Base-by-base conservation (phyloP, 2,888 invertebrate genomes). In the Hermaeophaga mercurialis region DNA sequence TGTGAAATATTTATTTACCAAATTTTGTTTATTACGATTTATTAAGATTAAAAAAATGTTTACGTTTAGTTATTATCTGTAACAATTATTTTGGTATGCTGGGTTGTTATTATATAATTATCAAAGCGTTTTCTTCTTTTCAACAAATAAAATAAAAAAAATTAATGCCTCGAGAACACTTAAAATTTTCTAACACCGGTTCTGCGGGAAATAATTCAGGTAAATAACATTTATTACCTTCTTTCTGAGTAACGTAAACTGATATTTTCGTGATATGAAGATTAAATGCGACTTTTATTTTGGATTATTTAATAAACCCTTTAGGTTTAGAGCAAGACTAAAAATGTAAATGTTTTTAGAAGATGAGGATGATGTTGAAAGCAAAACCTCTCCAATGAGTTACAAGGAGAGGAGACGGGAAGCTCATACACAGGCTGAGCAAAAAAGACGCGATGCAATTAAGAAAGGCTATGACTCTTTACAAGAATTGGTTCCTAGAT, bases 381-480 rank as follows among this genome's bases (percentile, higher is more conserved):
- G 79, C 48, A 83, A 82, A 67, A 79, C 77, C 62, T 83, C 84
- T 1, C 82, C 91, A 1, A 79, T 93, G 56, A 94, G 90, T 72
- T 96, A 96, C 76, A 96, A 95, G 75, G 96, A 97, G 72, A 82
- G 96, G 28, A 84, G 96, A 50, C 82, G 96, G 60, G 96, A 96
- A 77, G 96, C 96, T 3, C 96, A 96, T 74, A 96, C 96, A 0
- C 87, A 96, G 80, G 96, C 97, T 1, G 97, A 97, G 77, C 96
- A 97, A 76, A 96, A 96, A 75, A 83, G 97, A 63, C 83, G 96
- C 70, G 96, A 97, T 84, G 96, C 96, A 1, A 97, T 97, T 61
- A 97, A 96, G 78, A 95, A 94, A 76, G 96, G 96, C 0, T 97
- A 97, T 76, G 96, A 96, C 76, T 91, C 91, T 1, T 81, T 97